A percentile compares a stretch with the other conserved stretches of the same genome.
Evolutionary conservation across 2,113 vertebrate genomes (phyloP).

Genomic region (Phalacrocorax brasilianus): DNA sequence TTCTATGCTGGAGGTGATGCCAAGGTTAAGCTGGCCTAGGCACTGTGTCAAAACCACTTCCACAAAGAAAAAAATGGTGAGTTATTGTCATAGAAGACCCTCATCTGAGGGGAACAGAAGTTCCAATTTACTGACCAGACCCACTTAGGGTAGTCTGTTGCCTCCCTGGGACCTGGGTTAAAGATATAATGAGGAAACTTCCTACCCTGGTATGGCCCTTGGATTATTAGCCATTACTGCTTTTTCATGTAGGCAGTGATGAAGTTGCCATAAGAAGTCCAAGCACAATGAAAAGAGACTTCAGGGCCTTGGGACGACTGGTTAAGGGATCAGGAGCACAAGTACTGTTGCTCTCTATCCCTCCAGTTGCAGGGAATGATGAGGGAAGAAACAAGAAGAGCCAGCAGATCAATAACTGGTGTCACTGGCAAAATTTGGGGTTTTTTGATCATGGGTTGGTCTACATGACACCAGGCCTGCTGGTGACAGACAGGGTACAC

Average conservation of each 20-base stretch:
- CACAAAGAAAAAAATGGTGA: background rate
- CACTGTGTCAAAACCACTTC: background rate
- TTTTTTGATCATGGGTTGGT: background rate
- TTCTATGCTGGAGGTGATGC: background rate
- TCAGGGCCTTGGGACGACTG: background rate
- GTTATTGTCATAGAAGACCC: background rate
- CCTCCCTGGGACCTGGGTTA: background rate
- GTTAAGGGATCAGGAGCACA: background rate
- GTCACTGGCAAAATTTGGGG: background rate
- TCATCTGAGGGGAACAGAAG: background rate
- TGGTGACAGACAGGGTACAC: background rate
- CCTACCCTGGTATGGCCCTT: background rate
- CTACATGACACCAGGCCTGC: background rate
- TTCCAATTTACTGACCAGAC: background rate
- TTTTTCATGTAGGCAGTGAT: background rate
- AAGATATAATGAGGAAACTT: background rate
- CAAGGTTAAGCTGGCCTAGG: background rate
- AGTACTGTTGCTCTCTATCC: background rate
- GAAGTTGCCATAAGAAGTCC: background rate
- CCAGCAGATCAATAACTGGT: background rate
- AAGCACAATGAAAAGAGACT: background rate
- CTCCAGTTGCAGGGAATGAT: background rate
- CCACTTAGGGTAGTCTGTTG: background rate
- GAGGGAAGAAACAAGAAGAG: background rate
- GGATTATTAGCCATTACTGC: background rate